Conservation (phyloP, 2,797 vertebrate genomes). For the Falco concolor region DNA sequence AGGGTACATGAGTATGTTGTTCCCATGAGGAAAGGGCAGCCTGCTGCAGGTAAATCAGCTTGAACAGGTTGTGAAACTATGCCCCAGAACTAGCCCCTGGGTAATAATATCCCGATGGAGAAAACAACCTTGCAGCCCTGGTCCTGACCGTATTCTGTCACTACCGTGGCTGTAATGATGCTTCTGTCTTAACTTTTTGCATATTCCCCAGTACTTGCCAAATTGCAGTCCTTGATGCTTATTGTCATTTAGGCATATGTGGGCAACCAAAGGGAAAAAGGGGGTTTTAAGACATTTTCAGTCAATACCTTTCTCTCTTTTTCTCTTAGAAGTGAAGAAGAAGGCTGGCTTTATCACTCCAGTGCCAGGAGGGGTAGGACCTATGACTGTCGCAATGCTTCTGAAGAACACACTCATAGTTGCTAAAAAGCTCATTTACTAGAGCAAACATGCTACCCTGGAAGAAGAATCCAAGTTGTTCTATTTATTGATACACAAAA, state of each 20-base stretch:
- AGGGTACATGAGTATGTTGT: background rate
- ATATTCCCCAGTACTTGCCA: background rate
- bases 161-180: fast-evolving
- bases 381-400: conserved; percentile 91
- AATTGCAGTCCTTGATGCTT: background rate
- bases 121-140: fast-evolving
- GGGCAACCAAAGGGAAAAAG: background rate
- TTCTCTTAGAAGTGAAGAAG: conserved; percentile 83
- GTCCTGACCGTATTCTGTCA: background rate
- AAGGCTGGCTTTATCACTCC: conserved; percentile 89
- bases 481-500: conserved; percentile 55
- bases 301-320: conserved; percentile 26
- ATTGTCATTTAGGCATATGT: fast-evolving
- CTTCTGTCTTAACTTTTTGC: background rate
- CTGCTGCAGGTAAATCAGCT: background rate
- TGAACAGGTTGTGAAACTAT: background rate
- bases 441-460: background rate
- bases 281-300: background rate
- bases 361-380: conserved; percentile 90
- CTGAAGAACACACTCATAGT: conserved; percentile 90
- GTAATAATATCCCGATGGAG: background rate
- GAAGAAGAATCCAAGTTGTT: background rate
- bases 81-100: background rate
- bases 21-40: background rate
- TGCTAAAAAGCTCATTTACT: conserved; percentile 79